Base-by-base conservation (phyloP, 2,888 invertebrate genomes). In the Osedax frankpressi region DNA sequence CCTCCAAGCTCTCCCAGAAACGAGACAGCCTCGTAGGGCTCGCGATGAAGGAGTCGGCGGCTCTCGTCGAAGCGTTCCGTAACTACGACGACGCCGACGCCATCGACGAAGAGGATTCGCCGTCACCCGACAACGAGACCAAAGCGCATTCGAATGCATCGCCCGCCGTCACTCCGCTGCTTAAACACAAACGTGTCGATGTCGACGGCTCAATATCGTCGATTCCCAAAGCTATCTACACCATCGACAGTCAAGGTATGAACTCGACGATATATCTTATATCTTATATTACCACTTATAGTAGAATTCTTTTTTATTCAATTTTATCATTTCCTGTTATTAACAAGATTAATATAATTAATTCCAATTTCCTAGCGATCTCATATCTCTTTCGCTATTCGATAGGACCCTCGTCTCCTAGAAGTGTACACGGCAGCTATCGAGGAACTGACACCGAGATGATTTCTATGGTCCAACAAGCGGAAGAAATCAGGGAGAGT, bases 41-140 rank as follows among this genome's bases (percentile, higher is more conserved):
- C 70, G 76, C 76, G 6, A 71, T 78, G 73, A 74, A 75, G 70
- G 78, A 78, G 71, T 70, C 76, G 14, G 75, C 75, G 30, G 76
- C 75, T n/a, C 74, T 78, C 62, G 67, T 75, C 2, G 73, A 72
- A 11, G 72, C 75, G 25, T 71, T 77, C 27, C 76, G 74, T 11
- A 75, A 74, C n/a, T 67, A 60, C 14, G 76, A 74, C n/a, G 73
- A 70, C 29, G 72, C 30, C 2, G 62, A 29, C 14, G 74, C 74
- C 25, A 67, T 72, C 27, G 75, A 74, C 0, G 73, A 71, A 19
- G 44, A 44, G 44, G 44, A 44, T 11, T 19, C 44, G 6, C 44
- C 44, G 11, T 6, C 44, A 6, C 44, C 44, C 44, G 11, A 11
- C 44, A 67, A 67, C 27, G 27, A 29, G 11, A 74, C 74, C 29